These are phyloP conservation scores for Macrochelys suwanniensis DNA, from an alignment of 2,797 vertebrate species.

Conservation along the genomic window DNA sequence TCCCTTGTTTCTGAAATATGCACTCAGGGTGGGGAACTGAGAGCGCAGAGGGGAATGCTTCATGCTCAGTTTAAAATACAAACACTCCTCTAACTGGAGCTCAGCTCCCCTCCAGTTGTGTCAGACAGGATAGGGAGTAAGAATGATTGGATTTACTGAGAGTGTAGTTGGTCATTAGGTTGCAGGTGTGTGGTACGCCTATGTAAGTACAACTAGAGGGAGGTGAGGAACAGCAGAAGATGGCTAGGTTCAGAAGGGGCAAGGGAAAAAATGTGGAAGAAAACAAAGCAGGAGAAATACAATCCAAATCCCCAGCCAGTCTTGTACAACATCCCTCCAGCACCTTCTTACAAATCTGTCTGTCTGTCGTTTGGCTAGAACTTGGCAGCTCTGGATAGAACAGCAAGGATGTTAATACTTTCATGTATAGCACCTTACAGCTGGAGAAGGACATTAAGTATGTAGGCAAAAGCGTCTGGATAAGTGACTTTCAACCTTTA, in stretches of 20 bases:
- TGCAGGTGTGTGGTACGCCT: neutral
- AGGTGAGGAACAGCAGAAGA: conserved; percentile 46
- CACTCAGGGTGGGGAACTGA: neutral
- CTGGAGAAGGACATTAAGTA: neutral
- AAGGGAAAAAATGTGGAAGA: conserved; percentile 9
- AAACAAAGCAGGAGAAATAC: conserved; percentile 46
- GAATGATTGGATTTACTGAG: conserved; percentile 3
- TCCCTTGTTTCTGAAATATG: neutral
- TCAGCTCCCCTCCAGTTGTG: neutral
- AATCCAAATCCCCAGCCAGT: conserved; percentile 46
- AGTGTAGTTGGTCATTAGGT: conserved; percentile 42
- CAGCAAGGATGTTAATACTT: conserved; percentile 48
- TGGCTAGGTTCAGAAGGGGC: conserved; percentile 1
- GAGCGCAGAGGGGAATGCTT: neutral
- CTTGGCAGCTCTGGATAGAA: neutral
- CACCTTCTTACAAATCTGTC: conserved; percentile 28
- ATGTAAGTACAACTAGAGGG: conserved; percentile 14
- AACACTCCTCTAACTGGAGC: conserved; percentile 8
- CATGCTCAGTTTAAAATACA: neutral
- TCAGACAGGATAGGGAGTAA: neutral
- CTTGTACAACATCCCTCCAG: conserved; percentile 24
- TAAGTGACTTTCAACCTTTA: neutral
- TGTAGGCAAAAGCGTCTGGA: neutral
- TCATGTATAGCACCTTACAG: neutral
- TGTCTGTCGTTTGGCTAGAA: conserved; percentile 21